Evolutionary conservation across 2,888 invertebrate genomes (phyloP), one percentile per base, ranked within the genome.

Genomic region (Nomada ferruginata): DNA sequence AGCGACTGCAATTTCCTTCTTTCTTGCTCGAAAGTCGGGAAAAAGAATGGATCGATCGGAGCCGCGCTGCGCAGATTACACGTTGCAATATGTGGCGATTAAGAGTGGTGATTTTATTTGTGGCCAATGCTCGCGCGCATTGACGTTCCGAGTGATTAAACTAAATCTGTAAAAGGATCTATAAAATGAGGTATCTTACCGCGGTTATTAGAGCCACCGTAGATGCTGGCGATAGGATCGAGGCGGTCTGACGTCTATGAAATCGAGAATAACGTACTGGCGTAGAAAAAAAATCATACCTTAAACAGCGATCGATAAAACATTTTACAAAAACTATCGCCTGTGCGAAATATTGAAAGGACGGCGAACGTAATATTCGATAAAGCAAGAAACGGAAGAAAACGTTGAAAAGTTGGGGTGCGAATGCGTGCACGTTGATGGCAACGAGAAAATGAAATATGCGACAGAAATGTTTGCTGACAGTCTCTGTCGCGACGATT

Each of bases 121-220:
- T 47, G 15, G 47, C 13, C 60, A 50, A 50, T 44, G 47, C 23
- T 26, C 44, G 44, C 10, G 26, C 20, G 57, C 47, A 60, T n/a
- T 20, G 70, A 29, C 60, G 50, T n/a, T 60, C 23, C 10, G 20
- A 36, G 7, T 20, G 60, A 71, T 71, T 52, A 52, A 71, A 50
- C 29, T 29, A 36, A 36, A 52, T 71, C 60, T 60, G 50, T 52
- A 36, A 60, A 60, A 15, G 50, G 60, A 71, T 71, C 60, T 71
- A 71, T 52, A 52, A 61, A 47, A 11, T 13, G 26, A 42, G 57
- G 57, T 71, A 50, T 70, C 50, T 50, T 36, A 36, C 29, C 15
- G 13, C 20, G 15, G 50, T 36, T 52, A 50, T 70, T 50, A 47
- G 60, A 60, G 20, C n/a, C 60, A 18, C 20, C 29, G 60, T 50